Base-by-base conservation (phyloP, 2,888 invertebrate species). In the Drosophila cracens region DNA sequence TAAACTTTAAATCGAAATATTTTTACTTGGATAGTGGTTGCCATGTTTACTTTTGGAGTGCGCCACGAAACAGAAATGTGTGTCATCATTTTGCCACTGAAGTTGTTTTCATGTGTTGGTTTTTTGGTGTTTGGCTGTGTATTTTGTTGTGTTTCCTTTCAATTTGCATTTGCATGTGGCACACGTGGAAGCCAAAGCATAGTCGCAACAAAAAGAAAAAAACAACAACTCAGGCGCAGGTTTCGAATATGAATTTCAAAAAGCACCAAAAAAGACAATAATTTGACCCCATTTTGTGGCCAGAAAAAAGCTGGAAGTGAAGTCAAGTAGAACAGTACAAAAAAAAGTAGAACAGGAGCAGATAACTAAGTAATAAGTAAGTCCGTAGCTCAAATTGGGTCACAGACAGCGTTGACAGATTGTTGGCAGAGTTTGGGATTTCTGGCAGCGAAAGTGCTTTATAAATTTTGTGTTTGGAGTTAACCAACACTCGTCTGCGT, bases 281-380 rank as follows among this genome's bases (percentile, higher is more conserved):
- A 63, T 77, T 76, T 89, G 87, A 85, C 84, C 87, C 85, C 56
- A 85, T 75, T 82, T 88, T 25, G 59, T 33, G 56, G 36, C 11
- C 7, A 25, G 27, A 27, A 21, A 64, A 46, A 68, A 54, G 51
- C 69, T 68, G 79, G 65, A 74, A 68, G 70, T 65, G n/a, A 69
- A 46, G 21, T 6, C 48, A 61, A 46, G 49, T 52, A 21, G 31
- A 38, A 34, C 48, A 63, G 38, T n/a, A 27, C 34, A 2, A 53
- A 10, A 49, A n/a, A n/a, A 7, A 25, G 43, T 10, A 52, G 11
- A 27, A 29, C 18, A 54, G 25, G 27, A 34, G 18, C 25, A 18
- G 13, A 38, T 11, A 38, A 51, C 25, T 49, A 31, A 56, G 46
- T 49, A 43, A 25, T 52, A 34, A 60, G 56, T 38, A 29, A 34